Evolutionary conservation across 2,797 vertebrate species (phyloP), one percentile per base, ranked within the genome.

Genomic region (Remorina albescens): DNA sequence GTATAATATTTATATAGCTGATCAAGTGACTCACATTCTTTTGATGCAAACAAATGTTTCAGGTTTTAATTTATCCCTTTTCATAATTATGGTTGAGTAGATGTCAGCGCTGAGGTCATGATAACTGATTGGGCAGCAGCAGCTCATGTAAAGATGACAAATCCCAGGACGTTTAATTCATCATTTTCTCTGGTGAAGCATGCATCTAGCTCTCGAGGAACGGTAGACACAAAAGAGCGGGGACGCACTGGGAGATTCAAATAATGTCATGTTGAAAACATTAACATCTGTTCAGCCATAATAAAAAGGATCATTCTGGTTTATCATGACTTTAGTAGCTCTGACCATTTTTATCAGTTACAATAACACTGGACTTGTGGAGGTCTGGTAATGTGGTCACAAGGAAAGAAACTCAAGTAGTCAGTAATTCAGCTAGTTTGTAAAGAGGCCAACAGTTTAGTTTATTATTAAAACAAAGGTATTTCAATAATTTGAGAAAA

Each of bases 61-160:
- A n/a, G 50, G 79, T 83, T 87, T 75, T 74, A 81, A 84, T 83
- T 84, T 69, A 63, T 71, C 74, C 53, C 84, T 82, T 83, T 88
- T 90, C 85, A 90, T 88, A 88, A 86, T 93, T 85, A 83, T 25
- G 59, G 71, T 50, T 88, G 83, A 93, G 87, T 91, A 71, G 81
- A 84, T 57, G 61, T 76, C 74, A 68, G 79, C 83, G 82, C 77
- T 32, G 82, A 83, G 88, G 84, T 89, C 80, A 69, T 16, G 55
- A 73, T 83, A 86, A 88, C 84, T 71, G 86, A 92, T 84, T 71
- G 69, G 65, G 64, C 68, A 72, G 78, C 71, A 67, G 67, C 61
- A 42, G 67, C 84, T 81, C 60, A 13, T 85, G 81, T 63, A 37
- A n/a, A 70, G 60, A 50, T 76, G 69, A 90, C 90, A 86, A 88